Evolutionary conservation across 2,797 vertebrate species (phyloP).

Genomic region (Manis pentadactyla): DNA sequence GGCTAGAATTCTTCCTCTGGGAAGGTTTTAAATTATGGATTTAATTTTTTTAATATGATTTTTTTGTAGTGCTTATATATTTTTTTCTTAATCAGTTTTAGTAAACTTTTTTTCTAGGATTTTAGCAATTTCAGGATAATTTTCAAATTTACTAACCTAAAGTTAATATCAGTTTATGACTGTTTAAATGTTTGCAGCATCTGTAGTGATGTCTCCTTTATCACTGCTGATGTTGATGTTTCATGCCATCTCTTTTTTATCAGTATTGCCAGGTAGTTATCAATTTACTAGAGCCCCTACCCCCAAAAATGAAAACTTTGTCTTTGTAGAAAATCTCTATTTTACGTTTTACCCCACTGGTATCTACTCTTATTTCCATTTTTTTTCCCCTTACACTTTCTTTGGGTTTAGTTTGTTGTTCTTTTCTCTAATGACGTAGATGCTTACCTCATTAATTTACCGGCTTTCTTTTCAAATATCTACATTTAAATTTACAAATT

Average conservation of each 20-base stretch:
- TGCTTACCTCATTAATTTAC: not conserved
- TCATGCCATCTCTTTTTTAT: not conserved
- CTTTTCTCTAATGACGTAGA: not conserved
- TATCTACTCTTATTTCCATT: not conserved
- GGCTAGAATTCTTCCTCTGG: not conserved
- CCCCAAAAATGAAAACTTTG: not conserved
- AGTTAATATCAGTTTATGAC: not conserved
- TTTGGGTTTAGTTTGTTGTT: not conserved
- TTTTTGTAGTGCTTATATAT: not conserved
- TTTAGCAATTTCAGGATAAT: not conserved
- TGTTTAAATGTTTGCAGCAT: not conserved
- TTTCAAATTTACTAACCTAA: not conserved
- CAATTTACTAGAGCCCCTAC: not conserved
- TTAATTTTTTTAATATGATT: not conserved
- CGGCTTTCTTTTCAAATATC: not conserved
- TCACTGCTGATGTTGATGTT: not conserved
- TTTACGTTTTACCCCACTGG: not conserved
- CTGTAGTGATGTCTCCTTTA: too few species aligned
- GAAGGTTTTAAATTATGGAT: not conserved
- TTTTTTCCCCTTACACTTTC: not conserved
- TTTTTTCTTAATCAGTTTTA: not conserved
- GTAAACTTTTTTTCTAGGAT: not conserved
- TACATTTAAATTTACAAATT: not conserved
- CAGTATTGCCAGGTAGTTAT: not conserved
- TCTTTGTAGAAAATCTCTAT: not conserved